A percentile compares a stretch with the other conserved stretches of the same genome.
Evolutionary conservation across 2,113 vertebrate species (phyloP).

Genomic region (Vanacampus margaritifer): DNA sequence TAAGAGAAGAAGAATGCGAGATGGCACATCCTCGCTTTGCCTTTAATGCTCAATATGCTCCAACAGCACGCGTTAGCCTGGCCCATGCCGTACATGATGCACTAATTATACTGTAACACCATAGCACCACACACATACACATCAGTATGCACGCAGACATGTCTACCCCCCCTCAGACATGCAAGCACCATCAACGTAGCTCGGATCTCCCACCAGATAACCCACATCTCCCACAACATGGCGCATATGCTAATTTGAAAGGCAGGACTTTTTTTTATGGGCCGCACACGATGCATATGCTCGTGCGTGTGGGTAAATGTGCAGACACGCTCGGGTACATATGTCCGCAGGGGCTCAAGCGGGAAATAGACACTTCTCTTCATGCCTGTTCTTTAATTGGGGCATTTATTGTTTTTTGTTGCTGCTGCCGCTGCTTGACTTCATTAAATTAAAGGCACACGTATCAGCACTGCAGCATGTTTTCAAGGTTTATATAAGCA

Average conservation of each 20-base stretch:
- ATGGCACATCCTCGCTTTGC: conserved; percentile 45
- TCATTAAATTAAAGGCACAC: conserved; percentile 70
- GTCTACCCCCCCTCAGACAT: conserved; percentile 6
- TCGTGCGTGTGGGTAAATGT: conserved; percentile 61
- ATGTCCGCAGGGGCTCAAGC: conserved; percentile 63
- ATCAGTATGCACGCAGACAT: conserved; percentile 11
- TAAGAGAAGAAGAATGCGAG: conserved; percentile 53
- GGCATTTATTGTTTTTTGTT: conserved; percentile 72
- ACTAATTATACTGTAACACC: conserved; percentile 39
- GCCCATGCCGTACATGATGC: conserved; percentile 30
- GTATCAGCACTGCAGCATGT: conserved; percentile 59
- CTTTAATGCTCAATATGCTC: conserved; percentile 57
- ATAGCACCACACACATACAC: conserved; percentile 20
- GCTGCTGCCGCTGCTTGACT: conserved; percentile 57
- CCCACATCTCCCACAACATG: conserved; percentile 63
- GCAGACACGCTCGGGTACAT: conserved; percentile 70
- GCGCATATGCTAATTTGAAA: conserved; percentile 68
- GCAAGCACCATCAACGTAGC: conserved; percentile 43
- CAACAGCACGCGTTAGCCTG: conserved; percentile 42
- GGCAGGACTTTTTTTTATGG: conserved; percentile 57
- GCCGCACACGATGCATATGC: conserved; percentile 65
- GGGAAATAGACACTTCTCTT: conserved; percentile 73
- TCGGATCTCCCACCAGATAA: conserved; percentile 65
- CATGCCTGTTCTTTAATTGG: conserved; percentile 76
- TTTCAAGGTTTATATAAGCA: conserved; percentile 74